Base-by-base conservation (phyloP, 2,888 invertebrate species). In the Caenorhabditis sp. region DNA sequence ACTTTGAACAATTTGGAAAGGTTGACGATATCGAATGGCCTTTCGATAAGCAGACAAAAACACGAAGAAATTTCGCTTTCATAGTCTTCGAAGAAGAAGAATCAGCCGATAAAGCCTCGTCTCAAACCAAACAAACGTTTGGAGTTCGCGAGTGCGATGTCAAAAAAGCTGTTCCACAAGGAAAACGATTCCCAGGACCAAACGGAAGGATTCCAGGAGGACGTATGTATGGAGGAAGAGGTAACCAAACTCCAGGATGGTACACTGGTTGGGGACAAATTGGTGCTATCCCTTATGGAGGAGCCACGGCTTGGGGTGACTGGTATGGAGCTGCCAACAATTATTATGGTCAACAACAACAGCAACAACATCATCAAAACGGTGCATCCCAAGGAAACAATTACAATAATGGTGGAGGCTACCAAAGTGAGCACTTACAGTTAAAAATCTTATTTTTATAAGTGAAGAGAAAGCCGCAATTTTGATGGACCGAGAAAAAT, bases 21-120 rank as follows among this genome's bases (percentile, higher is more conserved):
- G 85, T 88, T 26, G 87, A 87, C 43, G 88, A 88, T 77, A 83
- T 88, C 67, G 87, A 87, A 70, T 87, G 86, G 86, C 85, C 86
- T 26, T 80, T 76, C 70, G 84, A 84, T 69, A 82, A 82, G 77
- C 78, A 80, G 62, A 84, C 84, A 43, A 88, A 86, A 78, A 70
- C 78, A 19, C 81, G 84, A 8, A 78, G 86, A 50, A 88, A 88
- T 75, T 88, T 88, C 69, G 88, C 88, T 55, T 88, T 88, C 80
- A 84, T 88, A 72, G 88, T 88, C 26, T 88, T 87, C 78, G 86
- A 88, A 60, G 85, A 87, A 58, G 88, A 88, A 66, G 85, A 87
- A 27, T 82, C 84, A 27, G 86, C 88, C 27, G 86, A 88, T 70
- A 77, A 78, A 36, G 88, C 87, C 12, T 83, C 86, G 6, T 71